Evolutionary conservation across 1,140 invertebrate species (phyloP).

Genomic region (Sminthurides bifidus): DNA sequence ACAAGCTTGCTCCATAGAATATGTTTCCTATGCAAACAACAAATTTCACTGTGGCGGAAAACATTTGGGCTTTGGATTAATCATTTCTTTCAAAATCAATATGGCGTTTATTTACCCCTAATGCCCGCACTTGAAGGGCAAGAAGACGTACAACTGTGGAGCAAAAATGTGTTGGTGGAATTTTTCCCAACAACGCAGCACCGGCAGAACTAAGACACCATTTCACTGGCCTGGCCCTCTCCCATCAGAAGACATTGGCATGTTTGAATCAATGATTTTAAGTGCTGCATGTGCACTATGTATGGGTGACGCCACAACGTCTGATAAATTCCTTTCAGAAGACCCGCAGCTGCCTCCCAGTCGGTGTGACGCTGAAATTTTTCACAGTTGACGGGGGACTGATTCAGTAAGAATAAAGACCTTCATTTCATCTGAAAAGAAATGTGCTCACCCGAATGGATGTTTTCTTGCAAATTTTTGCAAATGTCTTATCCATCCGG

Average conservation of each 20-base stretch:
- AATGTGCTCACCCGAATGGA: constrained; percentile 55
- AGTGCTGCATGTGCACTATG: constrained; percentile 89
- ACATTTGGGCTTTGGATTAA: neutral
- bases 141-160: constrained; percentile 89
- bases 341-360: constrained; percentile 87
- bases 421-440: too few relatives aligned
- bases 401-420: too few relatives aligned
- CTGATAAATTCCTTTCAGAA: constrained; percentile 88
- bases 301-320: constrained; percentile 85
- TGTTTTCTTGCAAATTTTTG: constrained; percentile 92
- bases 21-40: constrained; percentile 68
- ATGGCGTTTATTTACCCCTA: constrained; percentile 51
- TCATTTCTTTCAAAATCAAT: neutral
- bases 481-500: constrained; percentile 90
- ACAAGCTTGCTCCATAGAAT: constrained; percentile 87
- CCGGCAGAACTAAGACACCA: constrained; percentile 51
- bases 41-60: too few relatives aligned
- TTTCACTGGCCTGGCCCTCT: constrained; percentile 49
- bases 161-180: constrained; percentile 84
- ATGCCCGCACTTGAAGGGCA: constrained; percentile 81
- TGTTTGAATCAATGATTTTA: constrained; percentile 76
- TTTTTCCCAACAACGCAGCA: constrained; percentile 66
- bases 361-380: constrained; percentile 67
- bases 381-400: too few relatives aligned
- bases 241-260: constrained; percentile 75